Evolutionary conservation across 2,113 vertebrate species (phyloP).

Genomic region (Crotophaga sulcirostris): DNA sequence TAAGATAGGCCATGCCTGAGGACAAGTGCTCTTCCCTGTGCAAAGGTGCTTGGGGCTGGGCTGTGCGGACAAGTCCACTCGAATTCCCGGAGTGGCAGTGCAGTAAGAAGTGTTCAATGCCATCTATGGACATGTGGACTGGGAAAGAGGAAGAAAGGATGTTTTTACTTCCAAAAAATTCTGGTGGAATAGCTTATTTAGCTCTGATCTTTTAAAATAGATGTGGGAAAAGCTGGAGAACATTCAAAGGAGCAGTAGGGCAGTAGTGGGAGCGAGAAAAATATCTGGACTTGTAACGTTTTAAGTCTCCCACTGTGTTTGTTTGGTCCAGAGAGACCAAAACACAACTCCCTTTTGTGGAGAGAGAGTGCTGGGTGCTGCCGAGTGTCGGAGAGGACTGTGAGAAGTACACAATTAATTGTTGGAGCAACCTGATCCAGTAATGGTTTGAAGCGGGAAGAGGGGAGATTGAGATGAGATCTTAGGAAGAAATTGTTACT

Average conservation of each 20-base stretch:
- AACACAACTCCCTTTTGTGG: background rate
- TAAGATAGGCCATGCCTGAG: background rate
- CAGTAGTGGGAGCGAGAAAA: background rate
- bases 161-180: background rate
- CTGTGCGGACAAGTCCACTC: background rate
- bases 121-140: background rate
- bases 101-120: background rate
- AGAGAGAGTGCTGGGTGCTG: background rate
- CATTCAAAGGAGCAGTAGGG: background rate
- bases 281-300: background rate
- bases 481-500: too few species aligned
- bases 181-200: background rate
- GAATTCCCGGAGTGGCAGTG: background rate
- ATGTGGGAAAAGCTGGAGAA: background rate
- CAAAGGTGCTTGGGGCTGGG: background rate
- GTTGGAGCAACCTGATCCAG: background rate
- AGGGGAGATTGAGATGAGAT: too few species aligned
- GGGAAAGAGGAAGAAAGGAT: background rate
- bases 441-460: too few species aligned
- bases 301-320: background rate
- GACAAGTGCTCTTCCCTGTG: background rate
- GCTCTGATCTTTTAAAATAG: background rate
- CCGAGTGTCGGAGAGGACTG: fast-evolving
- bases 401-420: background rate
- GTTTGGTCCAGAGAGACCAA: fast-evolving